Conservation (phyloP, 2,888 invertebrate genomes). For the Cerastis rubricosa region DNA sequence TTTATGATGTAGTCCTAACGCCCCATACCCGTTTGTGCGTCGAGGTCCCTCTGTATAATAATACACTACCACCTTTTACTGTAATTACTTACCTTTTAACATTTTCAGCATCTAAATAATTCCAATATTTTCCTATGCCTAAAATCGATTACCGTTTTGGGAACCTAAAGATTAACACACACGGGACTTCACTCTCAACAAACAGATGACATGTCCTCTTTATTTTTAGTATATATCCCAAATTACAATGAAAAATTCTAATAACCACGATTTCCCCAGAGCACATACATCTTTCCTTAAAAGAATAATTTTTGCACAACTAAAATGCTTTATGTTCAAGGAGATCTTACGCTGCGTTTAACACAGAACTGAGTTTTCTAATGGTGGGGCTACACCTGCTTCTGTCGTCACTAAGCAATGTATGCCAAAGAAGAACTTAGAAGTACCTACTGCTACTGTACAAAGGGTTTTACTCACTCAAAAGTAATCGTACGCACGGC, state of each 20-base stretch:
- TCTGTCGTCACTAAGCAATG: not conserved
- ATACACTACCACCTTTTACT: not conserved
- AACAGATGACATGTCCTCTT: not conserved
- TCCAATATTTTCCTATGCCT: not conserved
- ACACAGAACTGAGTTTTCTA: slow-evolving; percentile 14
- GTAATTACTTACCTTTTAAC: not conserved
- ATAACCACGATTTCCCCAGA: slow-evolving; percentile 36
- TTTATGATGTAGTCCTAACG: too few species aligned
- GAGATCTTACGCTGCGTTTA: slow-evolving; percentile 26
- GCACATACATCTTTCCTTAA: slow-evolving; percentile 25
- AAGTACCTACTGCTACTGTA: too few species aligned
- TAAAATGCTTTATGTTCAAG: slow-evolving; percentile 16
- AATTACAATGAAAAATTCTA: slow-evolving; percentile 5
- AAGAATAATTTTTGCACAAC: slow-evolving; percentile 37
- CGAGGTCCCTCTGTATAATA: not conserved
- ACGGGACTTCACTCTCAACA: slow-evolving; percentile 4
- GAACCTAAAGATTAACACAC: not conserved
- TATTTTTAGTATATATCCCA: slow-evolving; percentile 14
- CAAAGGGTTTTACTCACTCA: too few species aligned
- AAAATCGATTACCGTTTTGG: slow-evolving; percentile 16
- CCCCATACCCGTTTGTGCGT: not conserved
- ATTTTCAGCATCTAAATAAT: slow-evolving; percentile 13
- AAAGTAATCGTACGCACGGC: too few species aligned
- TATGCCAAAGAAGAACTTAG: not conserved
- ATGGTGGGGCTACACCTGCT: slow-evolving; percentile 13